These are phyloP conservation scores for Cheirogaleus medius DNA, from an alignment of 2,113 vertebrate genomes.

Conservation along the genomic window DNA sequence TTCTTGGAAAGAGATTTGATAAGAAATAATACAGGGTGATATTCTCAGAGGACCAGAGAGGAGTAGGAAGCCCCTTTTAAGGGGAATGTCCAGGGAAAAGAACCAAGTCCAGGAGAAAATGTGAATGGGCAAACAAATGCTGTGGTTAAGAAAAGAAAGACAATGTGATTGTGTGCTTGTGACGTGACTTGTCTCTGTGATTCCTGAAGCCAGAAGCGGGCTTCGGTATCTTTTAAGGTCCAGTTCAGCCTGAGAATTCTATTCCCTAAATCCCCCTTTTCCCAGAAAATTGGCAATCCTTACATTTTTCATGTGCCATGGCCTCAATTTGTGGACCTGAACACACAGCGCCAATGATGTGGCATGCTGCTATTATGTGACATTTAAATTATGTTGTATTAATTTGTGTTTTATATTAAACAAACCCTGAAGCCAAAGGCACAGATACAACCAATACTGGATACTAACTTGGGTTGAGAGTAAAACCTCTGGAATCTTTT, in stretches of 20 bases:
- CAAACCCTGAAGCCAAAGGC: not conserved
- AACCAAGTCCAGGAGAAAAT: not conserved
- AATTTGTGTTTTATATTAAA: not conserved
- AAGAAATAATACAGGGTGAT: not conserved
- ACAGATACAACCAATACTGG: not conserved
- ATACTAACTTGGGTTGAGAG: not conserved
- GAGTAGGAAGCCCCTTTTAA: not conserved
- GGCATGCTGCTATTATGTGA: not conserved
- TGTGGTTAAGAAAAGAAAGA: not conserved
- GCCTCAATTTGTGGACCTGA: not conserved
- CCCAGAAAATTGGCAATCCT: not conserved
- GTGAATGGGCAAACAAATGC: not conserved
- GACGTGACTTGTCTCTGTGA: not conserved
- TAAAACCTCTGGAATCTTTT: not conserved
- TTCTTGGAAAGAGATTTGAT: not conserved
- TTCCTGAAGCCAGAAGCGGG: not conserved
- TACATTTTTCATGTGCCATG: not conserved
- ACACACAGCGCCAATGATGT: not conserved
- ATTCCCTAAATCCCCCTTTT: not conserved
- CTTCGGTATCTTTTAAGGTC: not conserved
- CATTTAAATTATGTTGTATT: not conserved
- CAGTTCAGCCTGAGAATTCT: not conserved
- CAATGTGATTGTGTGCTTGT: not conserved
- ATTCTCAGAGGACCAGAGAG: not conserved
- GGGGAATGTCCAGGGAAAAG: not conserved